Evolutionary conservation across 2,113 vertebrate species (phyloP), one percentile per base, ranked within the genome.

Genomic region (Mixornis gularis): DNA sequence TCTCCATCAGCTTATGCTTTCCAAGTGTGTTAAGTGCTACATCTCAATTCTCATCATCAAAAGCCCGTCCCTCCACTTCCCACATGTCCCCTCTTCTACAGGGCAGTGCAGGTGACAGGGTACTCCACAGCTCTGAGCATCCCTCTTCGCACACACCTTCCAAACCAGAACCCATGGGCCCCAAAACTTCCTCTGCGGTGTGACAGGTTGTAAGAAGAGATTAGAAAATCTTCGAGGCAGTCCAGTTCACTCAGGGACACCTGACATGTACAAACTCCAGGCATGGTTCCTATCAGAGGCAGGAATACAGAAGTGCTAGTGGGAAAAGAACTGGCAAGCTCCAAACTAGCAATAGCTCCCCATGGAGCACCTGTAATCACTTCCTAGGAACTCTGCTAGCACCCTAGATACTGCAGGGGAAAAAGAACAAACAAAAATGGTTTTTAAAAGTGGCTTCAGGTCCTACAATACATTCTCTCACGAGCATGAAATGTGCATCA

Each of bases 221-320:
- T 10, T 8, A 86, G 22, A 46, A 13, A 52, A n/a, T 40, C 44
- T 40, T 56, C 53, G 52, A 24, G 30, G 55, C 78, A 66, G 32
- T 14, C 40, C 55, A 21, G 12, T 51, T 89, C 78, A 36, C 49
- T 38, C n/a, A 64, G 86, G 40, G 18, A 59, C 5, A 10, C 32
- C 30, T 40, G 63, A 85, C 32, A 58, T 0, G 0, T 36, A 10
- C 44, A 34, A 64, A 62, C 12, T 53, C 66, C 7, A 49, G 43
- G 9, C 41, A 69, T 3, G 24, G 43, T 6, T 87, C 55, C 66
- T 70, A 17, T 30, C 22, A 66, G 12, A 40, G 11, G 19, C 29
- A 74, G 26, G 40, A 90, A 84, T 29, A 88, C 51, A 51, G 32
- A 68, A 38, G 6, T 36, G 46, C 20, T 48, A 29, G 0, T 9